A percentile compares a stretch with the other conserved stretches of the same genome.
Evolutionary conservation across 2,888 invertebrate genomes (phyloP).

Genomic region (Gymnosoma rotundatum): DNA sequence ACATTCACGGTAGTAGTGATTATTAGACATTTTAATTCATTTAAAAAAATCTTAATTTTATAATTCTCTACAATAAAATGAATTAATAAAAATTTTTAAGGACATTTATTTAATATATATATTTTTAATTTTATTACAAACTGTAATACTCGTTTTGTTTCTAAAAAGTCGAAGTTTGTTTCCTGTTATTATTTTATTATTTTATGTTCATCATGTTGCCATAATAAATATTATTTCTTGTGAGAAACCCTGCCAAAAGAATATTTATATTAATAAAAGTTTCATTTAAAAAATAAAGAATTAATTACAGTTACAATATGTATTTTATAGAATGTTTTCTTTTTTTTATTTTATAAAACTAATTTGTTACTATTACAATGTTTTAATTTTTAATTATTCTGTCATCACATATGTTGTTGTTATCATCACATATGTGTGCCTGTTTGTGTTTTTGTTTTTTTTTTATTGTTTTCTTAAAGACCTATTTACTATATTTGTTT

Average conservation of each 20-base stretch:
- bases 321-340: constrained; percentile 22
- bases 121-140: neutral
- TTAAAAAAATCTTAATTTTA: too few relatives aligned
- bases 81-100: neutral
- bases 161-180: neutral
- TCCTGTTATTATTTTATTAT: neutral
- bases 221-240: neutral
- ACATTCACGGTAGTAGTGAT: too few relatives aligned
- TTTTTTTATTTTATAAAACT: constrained; percentile 1
- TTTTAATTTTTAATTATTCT: constrained; percentile 32
- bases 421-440: too few relatives aligned
- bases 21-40: too few relatives aligned
- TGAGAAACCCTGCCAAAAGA: constrained; percentile 48
- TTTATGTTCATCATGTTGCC: neutral
- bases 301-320: constrained; percentile 20
- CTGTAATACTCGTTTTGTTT: constrained; percentile 8
- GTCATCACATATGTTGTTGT: constrained; percentile 41
- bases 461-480: constrained; percentile 7
- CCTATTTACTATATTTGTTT: neutral
- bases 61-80: too few relatives aligned
- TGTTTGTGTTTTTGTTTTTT: constrained; percentile 39
- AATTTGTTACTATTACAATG: constrained; percentile 11
- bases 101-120: neutral
- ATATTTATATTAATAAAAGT: constrained; percentile 35
- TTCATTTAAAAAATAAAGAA: constrained; percentile 46